Evolutionary conservation across 2,888 invertebrate species (phyloP).

Genomic region (Pristionchus japonicus): DNA sequence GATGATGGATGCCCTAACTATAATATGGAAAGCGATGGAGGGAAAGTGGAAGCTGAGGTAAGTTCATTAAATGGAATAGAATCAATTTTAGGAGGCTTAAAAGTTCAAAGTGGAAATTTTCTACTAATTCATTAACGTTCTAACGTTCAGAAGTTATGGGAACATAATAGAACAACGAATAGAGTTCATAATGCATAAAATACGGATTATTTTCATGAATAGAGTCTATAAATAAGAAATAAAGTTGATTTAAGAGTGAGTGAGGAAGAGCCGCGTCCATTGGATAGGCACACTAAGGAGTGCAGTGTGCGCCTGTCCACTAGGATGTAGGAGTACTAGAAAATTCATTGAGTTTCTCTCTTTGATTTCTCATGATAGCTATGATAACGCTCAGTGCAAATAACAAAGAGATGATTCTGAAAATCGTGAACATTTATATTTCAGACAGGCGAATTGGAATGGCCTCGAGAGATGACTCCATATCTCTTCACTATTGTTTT

Average conservation of each 20-base stretch:
- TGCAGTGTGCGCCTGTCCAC: neutral
- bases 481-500: constrained; percentile 44
- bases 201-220: neutral
- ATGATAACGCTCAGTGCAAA: neutral
- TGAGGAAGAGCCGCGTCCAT: neutral
- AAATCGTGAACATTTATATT: neutral
- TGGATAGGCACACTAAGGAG: neutral
- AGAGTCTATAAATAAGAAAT: neutral
- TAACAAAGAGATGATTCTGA: neutral
- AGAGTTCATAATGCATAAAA: neutral
- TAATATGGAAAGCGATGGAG: neutral
- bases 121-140: too few species aligned
- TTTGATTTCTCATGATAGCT: neutral
- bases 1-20: constrained; percentile 4
- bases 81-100: neutral
- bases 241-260: neutral
- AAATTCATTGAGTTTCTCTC: neutral
- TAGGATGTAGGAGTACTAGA: neutral
- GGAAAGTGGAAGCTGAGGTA: constrained; percentile 15
- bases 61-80: neutral
- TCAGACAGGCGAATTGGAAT: constrained; percentile 30
- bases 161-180: too few species aligned
- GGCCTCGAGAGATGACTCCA: constrained; percentile 18
- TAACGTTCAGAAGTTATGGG: too few species aligned
- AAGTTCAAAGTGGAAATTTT: too few species aligned